Evolutionary conservation across 2,113 vertebrate species (phyloP).

Genomic region (Dasyurus viverrinus): DNA sequence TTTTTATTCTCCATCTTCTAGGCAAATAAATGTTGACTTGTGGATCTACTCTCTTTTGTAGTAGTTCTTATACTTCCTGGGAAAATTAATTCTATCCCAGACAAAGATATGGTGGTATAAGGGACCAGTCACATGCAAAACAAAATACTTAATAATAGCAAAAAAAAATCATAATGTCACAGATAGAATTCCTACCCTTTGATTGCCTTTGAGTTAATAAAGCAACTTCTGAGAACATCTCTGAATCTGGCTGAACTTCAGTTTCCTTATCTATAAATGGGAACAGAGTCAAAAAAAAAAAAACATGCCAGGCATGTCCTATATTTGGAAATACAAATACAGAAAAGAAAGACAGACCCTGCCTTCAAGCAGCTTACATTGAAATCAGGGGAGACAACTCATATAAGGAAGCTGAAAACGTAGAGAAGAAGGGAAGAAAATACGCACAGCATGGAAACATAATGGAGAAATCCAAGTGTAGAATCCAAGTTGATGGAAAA

Average conservation of each 20-base stretch:
- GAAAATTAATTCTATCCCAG: conserved; percentile 33
- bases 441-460: too few species aligned
- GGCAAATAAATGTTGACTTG: conserved; percentile 56
- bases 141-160: conserved; percentile 53
- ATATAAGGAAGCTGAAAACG: too few species aligned
- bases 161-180: not conserved
- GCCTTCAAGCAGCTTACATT: too few species aligned
- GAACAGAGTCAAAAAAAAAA: not conserved
- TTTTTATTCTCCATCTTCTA: conserved; percentile 42
- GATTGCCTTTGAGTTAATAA: not conserved
- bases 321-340: not conserved
- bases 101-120: not conserved
- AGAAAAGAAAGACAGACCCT: too few species aligned
- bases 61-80: conserved; percentile 43
- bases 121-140: conserved; percentile 53
- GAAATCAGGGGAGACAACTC: too few species aligned
- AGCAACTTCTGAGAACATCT: not conserved
- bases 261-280: not conserved
- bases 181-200: not conserved
- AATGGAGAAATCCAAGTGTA: too few species aligned
- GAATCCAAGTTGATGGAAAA: too few species aligned
- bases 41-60: conserved; percentile 55
- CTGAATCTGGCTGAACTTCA: too few species aligned
- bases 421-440: too few species aligned
- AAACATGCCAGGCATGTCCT: not conserved